Conservation (phyloP, 2,888 invertebrate genomes). For the Muschampia plurimacula region DNA sequence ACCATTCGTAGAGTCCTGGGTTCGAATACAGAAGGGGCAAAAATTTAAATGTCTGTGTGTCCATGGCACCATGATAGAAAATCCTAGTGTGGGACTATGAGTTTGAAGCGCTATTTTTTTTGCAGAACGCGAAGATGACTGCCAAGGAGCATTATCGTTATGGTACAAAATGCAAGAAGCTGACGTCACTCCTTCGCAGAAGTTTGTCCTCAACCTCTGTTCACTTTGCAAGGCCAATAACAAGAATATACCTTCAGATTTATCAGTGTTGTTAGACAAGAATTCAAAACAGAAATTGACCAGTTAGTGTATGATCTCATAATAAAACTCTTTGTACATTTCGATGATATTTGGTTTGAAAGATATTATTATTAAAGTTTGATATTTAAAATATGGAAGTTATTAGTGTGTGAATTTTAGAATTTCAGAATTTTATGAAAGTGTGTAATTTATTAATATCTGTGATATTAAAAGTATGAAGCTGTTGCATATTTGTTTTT, state of each 20-base stretch:
- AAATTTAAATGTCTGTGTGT: too few relatives aligned
- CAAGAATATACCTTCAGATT: slow-evolving; percentile 62
- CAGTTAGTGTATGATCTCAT: neutral
- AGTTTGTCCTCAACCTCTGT: slow-evolving; percentile 67
- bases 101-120: slow-evolving; percentile 36
- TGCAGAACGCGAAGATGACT: slow-evolving; percentile 81
- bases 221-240: slow-evolving; percentile 69
- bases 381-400: neutral
- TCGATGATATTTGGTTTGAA: neutral
- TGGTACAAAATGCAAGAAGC: slow-evolving; percentile 79
- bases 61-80: neutral
- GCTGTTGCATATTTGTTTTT: neutral
- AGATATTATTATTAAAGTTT: neutral
- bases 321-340: neutral
- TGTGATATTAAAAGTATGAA: slow-evolving; percentile 47
- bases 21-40: too few relatives aligned
- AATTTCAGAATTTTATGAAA: neutral
- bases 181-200: slow-evolving; percentile 69
- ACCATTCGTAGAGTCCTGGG: too few relatives aligned
- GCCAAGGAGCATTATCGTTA: slow-evolving; percentile 68
- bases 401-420: neutral
- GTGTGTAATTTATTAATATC: slow-evolving; percentile 43
- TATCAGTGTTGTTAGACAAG: slow-evolving; percentile 56
- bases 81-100: too few relatives aligned
- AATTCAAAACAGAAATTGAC: slow-evolving; percentile 47